A percentile compares a stretch with the other conserved stretches of the same genome.
These are phyloP conservation scores for Dysdera silvatica DNA, from an alignment of 1,140 invertebrate species.

Conservation along the genomic window DNA sequence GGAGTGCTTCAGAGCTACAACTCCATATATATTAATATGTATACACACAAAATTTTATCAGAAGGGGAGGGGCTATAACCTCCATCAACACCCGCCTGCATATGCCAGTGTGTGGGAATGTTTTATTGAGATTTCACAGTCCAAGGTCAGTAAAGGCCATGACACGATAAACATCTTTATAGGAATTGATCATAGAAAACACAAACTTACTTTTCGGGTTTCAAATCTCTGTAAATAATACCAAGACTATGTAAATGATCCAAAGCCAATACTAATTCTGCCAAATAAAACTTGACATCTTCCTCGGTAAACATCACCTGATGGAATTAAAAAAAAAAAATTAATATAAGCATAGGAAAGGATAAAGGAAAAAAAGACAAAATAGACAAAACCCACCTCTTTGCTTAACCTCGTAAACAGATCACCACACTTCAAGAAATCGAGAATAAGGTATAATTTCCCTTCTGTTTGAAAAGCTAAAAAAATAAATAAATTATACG, in stretches of 20 bases:
- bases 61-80: too few relatives aligned
- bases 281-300: constrained; percentile 99
- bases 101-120: too few relatives aligned
- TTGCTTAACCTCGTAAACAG: constrained; percentile 88
- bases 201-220: constrained; percentile 82
- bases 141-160: too few relatives aligned
- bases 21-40: too few relatives aligned
- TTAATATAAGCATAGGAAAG: background rate
- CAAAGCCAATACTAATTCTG: constrained; percentile 92
- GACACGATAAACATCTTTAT: too few relatives aligned
- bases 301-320: constrained; percentile 99
- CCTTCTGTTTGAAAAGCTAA: constrained; percentile 96
- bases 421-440: constrained; percentile 92
- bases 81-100: too few relatives aligned
- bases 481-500: constrained; percentile 31
- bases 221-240: constrained; percentile 96
- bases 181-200: background rate
- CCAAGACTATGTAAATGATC: constrained; percentile 93
- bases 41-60: too few relatives aligned
- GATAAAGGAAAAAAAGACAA: background rate
- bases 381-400: constrained; percentile 58
- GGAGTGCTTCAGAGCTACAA: too few relatives aligned
- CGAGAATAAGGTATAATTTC: constrained; percentile 95
- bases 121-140: too few relatives aligned
- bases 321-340: constrained; percentile 4